Evolutionary conservation across 1,140 invertebrate species (phyloP), one percentile per base, ranked within the genome.

Genomic region (Belonocnema kinseyi): DNA sequence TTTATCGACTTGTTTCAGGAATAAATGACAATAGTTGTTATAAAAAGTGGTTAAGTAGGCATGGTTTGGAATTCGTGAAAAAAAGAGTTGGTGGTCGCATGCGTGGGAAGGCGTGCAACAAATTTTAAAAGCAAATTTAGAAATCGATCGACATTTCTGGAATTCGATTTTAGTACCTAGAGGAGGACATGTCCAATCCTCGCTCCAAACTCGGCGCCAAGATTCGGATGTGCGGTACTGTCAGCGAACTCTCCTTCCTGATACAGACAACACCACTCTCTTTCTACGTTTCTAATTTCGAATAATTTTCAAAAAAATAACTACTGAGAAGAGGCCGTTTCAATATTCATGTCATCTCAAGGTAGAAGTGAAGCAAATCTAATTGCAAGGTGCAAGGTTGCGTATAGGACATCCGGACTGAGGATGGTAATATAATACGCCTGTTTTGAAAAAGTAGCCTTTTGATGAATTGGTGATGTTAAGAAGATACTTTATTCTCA

Each of bases 201-300:
- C 94, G 93, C 92, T 96, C 95, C 92, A 95, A 91, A 89, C 95
- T 95, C 81, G 95, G 94, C 85, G 95, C 95, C 92, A 95, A 92
- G 86, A 96, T 95, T 86, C 95, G 94, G 86, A 96, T 96, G 91
- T 95, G 94, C 73, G 95, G 95, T 78, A 95, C 93, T 85, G 92
- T 92, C 92, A 94, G 92, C 85, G 93, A 93, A 90, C 93, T 95
- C 92, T 93, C 93, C 92, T 94, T 94, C 88, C 88, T 88, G 74
- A 61, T 80, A 85, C 76, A 89, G 73, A 89, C 73, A 88, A 87
- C 70, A 82, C 80, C 73, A 73, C 73, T 78, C 79, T 85, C 81
- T 83, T 81, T 87, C 85, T 85, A 84, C 80, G 66, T 83, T 80
- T 85, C 14, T 73, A 72, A 73, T 74, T 21, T 50, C 53, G 1